Conservation (phyloP, 1,140 invertebrate species). For the Pissodes strobi region DNA sequence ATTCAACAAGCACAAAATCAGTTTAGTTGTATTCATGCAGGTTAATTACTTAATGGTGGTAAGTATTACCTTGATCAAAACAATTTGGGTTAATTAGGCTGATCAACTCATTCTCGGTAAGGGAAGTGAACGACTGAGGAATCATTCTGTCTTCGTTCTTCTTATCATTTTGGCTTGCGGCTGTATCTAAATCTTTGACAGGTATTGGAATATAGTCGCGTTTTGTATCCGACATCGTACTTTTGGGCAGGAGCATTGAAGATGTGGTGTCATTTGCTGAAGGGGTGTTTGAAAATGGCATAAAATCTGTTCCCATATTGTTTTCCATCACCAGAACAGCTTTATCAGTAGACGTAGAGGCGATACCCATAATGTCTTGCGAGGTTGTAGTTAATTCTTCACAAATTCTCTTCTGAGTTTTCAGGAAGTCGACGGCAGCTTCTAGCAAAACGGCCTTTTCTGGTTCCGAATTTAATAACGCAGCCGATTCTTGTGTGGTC, state of each 20-base stretch:
- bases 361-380: slow-evolving; percentile 20
- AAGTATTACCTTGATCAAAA: slow-evolving; percentile 74
- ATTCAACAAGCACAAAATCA: slow-evolving; percentile 18
- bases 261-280: background rate
- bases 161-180: slow-evolving; percentile 32
- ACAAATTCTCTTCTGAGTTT: slow-evolving; percentile 52
- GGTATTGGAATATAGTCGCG: slow-evolving; percentile 42
- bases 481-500: slow-evolving; percentile 53
- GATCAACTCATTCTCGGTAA: slow-evolving; percentile 82
- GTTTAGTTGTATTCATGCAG: slow-evolving; percentile 25
- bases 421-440: slow-evolving; percentile 64
- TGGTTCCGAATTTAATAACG: slow-evolving; percentile 60
- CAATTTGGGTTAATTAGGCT: slow-evolving; percentile 85
- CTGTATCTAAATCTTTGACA: slow-evolving; percentile 41
- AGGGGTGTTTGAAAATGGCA: slow-evolving; percentile 23
- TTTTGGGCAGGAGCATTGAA: slow-evolving; percentile 7
- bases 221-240: slow-evolving; percentile 23
- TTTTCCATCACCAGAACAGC: slow-evolving; percentile 34
- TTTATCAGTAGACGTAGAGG: slow-evolving; percentile 1
- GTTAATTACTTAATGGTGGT: slow-evolving; percentile 36
- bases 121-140: slow-evolving; percentile 73
- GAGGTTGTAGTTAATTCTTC: slow-evolving; percentile 24
- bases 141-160: slow-evolving; percentile 59
- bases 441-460: slow-evolving; percentile 69
- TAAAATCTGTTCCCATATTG: slow-evolving; percentile 39